Conservation (phyloP, 2,888 invertebrate genomes). For the Strigamia maritima region DNA sequence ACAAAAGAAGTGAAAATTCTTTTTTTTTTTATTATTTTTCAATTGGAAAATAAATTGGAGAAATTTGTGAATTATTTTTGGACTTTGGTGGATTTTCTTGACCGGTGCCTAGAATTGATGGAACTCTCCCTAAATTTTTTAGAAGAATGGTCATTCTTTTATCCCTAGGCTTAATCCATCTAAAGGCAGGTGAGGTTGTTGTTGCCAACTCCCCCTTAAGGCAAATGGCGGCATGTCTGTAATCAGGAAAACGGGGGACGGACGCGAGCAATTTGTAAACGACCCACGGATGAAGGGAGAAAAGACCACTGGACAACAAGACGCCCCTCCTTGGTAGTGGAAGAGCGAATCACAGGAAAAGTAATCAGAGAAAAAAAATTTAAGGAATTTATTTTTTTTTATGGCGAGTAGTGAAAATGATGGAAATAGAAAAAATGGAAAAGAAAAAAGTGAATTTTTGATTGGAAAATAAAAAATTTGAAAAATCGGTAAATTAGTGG, state of each 20-base stretch:
- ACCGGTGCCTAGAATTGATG: neutral
- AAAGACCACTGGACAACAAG: slow-evolving; percentile 7
- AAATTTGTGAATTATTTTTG: too few species aligned
- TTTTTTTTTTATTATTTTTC: too few species aligned
- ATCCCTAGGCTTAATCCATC: neutral
- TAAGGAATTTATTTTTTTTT: too few species aligned
- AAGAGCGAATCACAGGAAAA: neutral
- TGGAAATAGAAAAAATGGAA: too few species aligned
- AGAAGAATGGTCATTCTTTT: neutral
- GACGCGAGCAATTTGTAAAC: slow-evolving; percentile 22
- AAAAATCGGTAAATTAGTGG: too few species aligned
- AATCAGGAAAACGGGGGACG: slow-evolving; percentile 5
- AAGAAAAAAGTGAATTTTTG: too few species aligned
- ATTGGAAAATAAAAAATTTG: too few species aligned
- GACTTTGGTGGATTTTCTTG: too few species aligned
- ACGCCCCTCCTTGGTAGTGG: neutral
- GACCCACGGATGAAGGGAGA: neutral
- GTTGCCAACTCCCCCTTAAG: neutral
- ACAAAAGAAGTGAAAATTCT: neutral
- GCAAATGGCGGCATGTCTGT: slow-evolving; percentile 20
- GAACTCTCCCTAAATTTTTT: neutral
- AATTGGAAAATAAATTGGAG: too few species aligned
- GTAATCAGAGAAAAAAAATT: too few species aligned
- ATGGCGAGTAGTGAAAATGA: too few species aligned
- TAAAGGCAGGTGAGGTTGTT: slow-evolving; percentile 7